phyloP scores from a whole-genome alignment of 2,888 invertebrate species.

The Pollenia griseotomentosa region DNA sequence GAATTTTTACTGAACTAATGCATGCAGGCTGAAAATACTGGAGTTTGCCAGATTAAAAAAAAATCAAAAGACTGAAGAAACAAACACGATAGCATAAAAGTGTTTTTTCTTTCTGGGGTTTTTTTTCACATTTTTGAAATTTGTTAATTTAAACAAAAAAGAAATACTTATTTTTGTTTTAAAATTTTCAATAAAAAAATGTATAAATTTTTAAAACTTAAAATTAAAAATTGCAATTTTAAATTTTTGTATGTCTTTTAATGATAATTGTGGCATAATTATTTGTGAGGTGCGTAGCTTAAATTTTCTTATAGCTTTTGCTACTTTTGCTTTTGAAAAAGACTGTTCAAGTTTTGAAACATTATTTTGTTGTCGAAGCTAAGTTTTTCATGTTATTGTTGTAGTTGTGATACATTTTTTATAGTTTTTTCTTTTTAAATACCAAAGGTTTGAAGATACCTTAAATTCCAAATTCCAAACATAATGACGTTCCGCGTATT shows the following conservation, averaged over 20 bases:
- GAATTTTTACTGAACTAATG: background rate
- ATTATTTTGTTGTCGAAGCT: conserved; percentile 24
- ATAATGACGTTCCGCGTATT: conserved; percentile 73
- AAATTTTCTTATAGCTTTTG: conserved; percentile 23
- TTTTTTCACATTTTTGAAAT: conserved; percentile 24
- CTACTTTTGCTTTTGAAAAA: conserved; percentile 12
- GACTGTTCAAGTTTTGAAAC: conserved; percentile 39
- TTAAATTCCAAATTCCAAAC: conserved; percentile 73
- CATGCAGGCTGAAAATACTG: background rate
- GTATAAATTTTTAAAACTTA: conserved; percentile 37
- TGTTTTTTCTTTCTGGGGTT: background rate
- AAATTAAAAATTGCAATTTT: conserved; percentile 18
- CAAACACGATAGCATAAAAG: background rate
- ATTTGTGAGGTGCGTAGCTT: conserved; percentile 50
- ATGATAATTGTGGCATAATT: conserved; percentile 54
- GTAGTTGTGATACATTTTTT: conserved; percentile 43
- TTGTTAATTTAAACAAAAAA: conserved; percentile 1
- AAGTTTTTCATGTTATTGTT: conserved; percentile 36
- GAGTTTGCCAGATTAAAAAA: background rate
- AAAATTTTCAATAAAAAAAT: conserved; percentile 40
- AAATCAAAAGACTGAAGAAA: conserved; percentile 58
- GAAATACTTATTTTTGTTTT: conserved; percentile 6
- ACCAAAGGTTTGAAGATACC: conserved; percentile 74
- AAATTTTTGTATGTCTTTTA: conserved; percentile 19
- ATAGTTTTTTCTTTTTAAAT: conserved; percentile 60